phyloP scores from a whole-genome alignment of 2,888 invertebrate species.

The Cylindroiulus punctatus region DNA sequence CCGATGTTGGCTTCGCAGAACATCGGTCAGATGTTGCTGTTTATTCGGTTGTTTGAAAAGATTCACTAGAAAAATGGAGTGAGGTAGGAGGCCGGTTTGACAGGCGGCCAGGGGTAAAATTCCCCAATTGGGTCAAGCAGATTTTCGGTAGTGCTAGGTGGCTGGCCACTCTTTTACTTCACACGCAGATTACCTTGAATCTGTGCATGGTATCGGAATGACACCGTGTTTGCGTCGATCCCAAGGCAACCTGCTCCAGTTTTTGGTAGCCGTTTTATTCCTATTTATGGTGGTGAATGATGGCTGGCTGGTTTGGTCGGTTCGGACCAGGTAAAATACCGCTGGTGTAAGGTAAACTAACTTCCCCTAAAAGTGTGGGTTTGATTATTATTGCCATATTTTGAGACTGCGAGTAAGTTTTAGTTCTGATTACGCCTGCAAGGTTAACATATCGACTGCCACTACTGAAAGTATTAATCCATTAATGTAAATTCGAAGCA shows the following conservation, averaged over 20 bases:
- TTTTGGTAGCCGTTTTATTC: neutral
- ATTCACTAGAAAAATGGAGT: neutral
- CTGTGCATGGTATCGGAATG: slow-evolving; percentile 12
- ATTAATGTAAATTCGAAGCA: too few species aligned
- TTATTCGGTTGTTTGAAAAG: neutral
- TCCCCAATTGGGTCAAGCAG: neutral
- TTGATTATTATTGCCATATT: too few species aligned
- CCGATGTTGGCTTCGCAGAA: neutral
- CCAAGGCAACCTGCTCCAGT: slow-evolving; percentile 36
- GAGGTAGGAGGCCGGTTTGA: neutral
- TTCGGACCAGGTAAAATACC: neutral
- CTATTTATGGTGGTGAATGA: neutral
- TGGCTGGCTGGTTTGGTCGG: neutral
- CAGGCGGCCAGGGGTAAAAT: neutral
- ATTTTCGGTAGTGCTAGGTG: slow-evolving; percentile 25
- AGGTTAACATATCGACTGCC: too few species aligned
- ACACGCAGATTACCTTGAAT: neutral
- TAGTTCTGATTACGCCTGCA: too few species aligned
- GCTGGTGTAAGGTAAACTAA: too few species aligned
- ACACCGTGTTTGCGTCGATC: slow-evolving; percentile 12
- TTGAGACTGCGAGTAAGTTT: too few species aligned
- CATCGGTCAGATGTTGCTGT: neutral
- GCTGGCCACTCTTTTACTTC: neutral
- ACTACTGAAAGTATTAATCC: too few species aligned
- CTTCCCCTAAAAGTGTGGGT: too few species aligned